Evolutionary conservation across 1,140 invertebrate species (phyloP).

Genomic region (Megalopta genalis): DNA sequence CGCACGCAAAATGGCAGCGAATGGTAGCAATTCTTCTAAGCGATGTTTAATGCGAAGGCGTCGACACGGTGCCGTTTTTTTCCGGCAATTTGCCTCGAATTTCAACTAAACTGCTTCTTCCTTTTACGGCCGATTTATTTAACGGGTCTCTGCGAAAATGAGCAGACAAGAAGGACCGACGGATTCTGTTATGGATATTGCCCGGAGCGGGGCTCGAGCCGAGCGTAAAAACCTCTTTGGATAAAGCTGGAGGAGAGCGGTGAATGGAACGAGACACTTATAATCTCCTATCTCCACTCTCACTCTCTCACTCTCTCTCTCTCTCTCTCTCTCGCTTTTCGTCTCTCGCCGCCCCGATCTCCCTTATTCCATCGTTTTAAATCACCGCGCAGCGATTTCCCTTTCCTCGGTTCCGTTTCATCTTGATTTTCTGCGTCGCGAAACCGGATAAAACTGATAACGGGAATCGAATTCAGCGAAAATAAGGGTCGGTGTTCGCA

Average conservation of each 20-base stretch:
- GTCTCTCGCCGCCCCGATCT: neutral
- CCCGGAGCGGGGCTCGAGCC: constrained; percentile 44
- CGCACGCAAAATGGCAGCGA: too few relatives aligned
- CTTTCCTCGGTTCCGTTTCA: constrained; percentile 22
- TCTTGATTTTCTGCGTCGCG: constrained; percentile 40
- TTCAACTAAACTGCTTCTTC: constrained; percentile 53
- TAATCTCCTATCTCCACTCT: constrained; percentile 57
- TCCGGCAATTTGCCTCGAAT: constrained; percentile 53
- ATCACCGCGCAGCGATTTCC: constrained; percentile 36
- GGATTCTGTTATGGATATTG: constrained; percentile 68
- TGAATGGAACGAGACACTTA: constrained; percentile 70
- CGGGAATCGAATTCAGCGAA: constrained; percentile 35
- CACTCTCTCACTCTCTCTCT: constrained; percentile 23
- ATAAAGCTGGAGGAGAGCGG: constrained; percentile 40
- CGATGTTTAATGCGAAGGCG: too few relatives aligned
- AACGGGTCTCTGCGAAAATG: constrained; percentile 40
- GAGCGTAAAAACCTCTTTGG: constrained; percentile 61
- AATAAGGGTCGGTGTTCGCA: neutral
- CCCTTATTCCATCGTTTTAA: constrained; percentile 46
- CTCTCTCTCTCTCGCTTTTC: constrained; percentile 35
- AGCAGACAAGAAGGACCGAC: constrained; percentile 30
- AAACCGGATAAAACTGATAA: constrained; percentile 42
- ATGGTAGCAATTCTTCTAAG: neutral
- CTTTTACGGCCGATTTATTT: constrained; percentile 67
- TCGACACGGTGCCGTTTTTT: neutral